Conservation (phyloP, 2,113 vertebrate species). For the Chiloscyllium plagiosum region DNA sequence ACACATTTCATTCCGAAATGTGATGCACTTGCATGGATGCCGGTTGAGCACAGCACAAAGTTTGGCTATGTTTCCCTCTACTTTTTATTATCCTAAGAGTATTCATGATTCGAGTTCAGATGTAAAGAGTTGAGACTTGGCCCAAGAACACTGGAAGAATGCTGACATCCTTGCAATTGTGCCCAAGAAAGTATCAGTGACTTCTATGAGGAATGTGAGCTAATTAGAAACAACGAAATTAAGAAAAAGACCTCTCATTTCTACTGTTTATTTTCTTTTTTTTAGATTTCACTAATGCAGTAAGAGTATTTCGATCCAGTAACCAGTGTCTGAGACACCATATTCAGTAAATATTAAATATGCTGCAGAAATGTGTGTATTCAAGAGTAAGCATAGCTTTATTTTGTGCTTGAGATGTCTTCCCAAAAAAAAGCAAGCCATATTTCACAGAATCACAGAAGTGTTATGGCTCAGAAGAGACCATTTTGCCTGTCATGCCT, state of each 20-base stretch:
- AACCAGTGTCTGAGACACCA: background rate
- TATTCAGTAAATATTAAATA: background rate
- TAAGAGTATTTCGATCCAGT: background rate
- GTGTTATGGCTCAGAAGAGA: too few species aligned
- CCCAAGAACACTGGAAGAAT: background rate
- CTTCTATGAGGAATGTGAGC: background rate
- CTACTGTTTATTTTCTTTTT: background rate
- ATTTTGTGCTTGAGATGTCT: background rate
- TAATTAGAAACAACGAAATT: background rate
- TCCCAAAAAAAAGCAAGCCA: background rate
- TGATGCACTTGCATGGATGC: background rate
- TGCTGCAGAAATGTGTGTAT: background rate
- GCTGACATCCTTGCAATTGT: background rate
- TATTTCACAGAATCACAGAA: too few species aligned
- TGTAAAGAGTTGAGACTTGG: background rate
- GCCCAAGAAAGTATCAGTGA: background rate
- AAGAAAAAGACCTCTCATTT: background rate
- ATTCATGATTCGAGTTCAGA: background rate
- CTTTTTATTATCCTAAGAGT: background rate
- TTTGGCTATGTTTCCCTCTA: background rate
- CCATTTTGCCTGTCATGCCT: too few species aligned
- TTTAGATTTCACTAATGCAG: background rate
- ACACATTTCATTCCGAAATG: background rate
- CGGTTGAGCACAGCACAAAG: background rate
- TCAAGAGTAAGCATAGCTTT: background rate